phyloP scores from a whole-genome alignment of 2,113 vertebrate genomes.

The Gymnobelideus leadbeateri region DNA sequence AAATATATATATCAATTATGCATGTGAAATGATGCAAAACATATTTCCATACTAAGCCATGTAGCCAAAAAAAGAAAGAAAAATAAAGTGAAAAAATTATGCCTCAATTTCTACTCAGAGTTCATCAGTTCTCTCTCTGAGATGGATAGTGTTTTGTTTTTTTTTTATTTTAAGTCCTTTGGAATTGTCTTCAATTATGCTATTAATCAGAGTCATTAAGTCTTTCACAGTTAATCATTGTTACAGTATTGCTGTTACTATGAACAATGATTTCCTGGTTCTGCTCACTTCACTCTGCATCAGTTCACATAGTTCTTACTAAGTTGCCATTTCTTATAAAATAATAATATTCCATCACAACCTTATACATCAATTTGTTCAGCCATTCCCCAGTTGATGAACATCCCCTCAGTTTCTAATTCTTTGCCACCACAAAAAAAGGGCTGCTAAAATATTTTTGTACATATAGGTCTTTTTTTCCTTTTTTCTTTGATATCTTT shows the following conservation, averaged over 20 bases:
- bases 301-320: not conserved
- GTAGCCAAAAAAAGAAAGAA: not conserved
- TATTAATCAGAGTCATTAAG: not conserved
- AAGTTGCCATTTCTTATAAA: not conserved
- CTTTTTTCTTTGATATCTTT: not conserved
- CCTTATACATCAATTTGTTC: not conserved
- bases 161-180: not conserved
- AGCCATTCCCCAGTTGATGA: not conserved
- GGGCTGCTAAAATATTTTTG: not conserved
- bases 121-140: not conserved
- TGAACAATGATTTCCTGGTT: not conserved
- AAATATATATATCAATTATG: not conserved
- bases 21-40: not conserved
- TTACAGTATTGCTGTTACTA: not conserved
- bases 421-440: not conserved
- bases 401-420: not conserved
- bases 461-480: not conserved
- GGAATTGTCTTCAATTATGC: not conserved
- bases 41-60: not conserved
- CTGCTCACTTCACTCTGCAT: not conserved
- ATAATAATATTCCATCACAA: not conserved
- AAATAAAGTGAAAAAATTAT: not conserved
- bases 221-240: not conserved
- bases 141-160: not conserved
- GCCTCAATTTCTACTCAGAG: not conserved